phyloP scores from a whole-genome alignment of 2,113 vertebrate species.

The Spheniscus mendiculus region DNA sequence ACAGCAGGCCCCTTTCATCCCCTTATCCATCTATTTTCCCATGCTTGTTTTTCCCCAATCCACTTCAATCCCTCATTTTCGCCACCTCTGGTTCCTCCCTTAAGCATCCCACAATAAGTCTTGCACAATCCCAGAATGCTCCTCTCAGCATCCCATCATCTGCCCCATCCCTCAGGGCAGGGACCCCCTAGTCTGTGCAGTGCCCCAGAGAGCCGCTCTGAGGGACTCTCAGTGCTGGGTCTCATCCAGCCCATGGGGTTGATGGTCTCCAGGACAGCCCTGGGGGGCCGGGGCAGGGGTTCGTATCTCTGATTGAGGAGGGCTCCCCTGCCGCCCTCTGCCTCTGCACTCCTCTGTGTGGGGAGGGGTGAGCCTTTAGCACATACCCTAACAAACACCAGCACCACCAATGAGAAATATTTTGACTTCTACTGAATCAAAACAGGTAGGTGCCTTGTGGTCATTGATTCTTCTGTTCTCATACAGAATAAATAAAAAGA shows the following conservation, averaged over 20 bases:
- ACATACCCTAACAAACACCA: not conserved
- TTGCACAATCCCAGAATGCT: not conserved
- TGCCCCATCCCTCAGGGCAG: not conserved
- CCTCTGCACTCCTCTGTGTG: accelerated
- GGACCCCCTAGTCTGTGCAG: not conserved
- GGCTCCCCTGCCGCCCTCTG: not conserved
- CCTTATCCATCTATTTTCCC: not conserved
- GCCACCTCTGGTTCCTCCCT: not conserved
- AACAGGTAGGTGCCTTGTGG: not conserved
- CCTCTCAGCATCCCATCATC: not conserved
- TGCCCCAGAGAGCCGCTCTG: not conserved
- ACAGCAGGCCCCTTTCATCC: not conserved
- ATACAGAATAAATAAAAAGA: not conserved
- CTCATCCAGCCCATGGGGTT: accelerated
- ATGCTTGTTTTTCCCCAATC: not conserved
- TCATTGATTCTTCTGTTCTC: not conserved
- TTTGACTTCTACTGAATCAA: not conserved
- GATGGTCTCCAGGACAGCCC: not conserved
- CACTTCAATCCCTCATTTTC: not conserved
- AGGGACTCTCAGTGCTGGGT: accelerated
- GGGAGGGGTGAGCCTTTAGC: not conserved
- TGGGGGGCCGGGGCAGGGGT: accelerated
- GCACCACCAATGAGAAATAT: not conserved
- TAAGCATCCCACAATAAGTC: not conserved
- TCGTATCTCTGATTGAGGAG: accelerated